Base-by-base conservation (phyloP, 1,140 invertebrate species). In the Oedothorax gibbosus region DNA sequence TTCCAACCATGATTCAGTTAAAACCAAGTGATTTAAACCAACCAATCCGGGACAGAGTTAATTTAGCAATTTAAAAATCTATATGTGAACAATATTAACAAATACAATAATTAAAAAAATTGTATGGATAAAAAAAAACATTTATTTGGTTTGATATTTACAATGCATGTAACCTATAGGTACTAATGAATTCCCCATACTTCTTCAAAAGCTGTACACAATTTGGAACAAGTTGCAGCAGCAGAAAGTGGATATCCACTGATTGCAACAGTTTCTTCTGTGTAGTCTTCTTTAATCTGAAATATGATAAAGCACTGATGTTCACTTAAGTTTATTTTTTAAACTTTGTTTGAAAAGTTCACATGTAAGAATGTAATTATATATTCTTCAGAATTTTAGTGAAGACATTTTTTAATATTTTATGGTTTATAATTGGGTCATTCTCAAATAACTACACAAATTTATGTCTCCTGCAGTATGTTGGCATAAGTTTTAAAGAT, bases 141-240 rank as follows among this genome's bases (percentile, higher is more conserved):
- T 77, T 65, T 64, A 77, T 77, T 76, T 57, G 7, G 10, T 57
- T 75, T 14, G 50, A 54, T 79, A 79, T 79, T 79, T 79, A 79
- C 76, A 79, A 64, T n/a, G 0, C 0, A 15, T 50, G 0, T 18
- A 21, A 51, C 3, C 7, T 35, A 35, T 9, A n/a, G 10, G 71
- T 60, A 87, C 92, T 92, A 97, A 69, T 94, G 90, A 87, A 99
- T 92, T 85, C 92, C 93, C 98, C 98, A 99, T 69, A 93, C 94
- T 92, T 99, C 96, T 93, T 99, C 98, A 92, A 99, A 99, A 49
- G 96, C 98, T 68, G 93, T 94, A 91, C 97, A 99, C n/a, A 99
- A 89, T 92, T 99, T 99, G 21, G 96, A 94, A 92, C 98, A 99
- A 0, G 98, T 96, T 53, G 99, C 91, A 51, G 98, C 98, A 51